Percentiles rank a stretch among this genome's conserved stretches.
Conservation (phyloP, 2,113 vertebrate species). For the Neofelis nebulosa region DNA sequence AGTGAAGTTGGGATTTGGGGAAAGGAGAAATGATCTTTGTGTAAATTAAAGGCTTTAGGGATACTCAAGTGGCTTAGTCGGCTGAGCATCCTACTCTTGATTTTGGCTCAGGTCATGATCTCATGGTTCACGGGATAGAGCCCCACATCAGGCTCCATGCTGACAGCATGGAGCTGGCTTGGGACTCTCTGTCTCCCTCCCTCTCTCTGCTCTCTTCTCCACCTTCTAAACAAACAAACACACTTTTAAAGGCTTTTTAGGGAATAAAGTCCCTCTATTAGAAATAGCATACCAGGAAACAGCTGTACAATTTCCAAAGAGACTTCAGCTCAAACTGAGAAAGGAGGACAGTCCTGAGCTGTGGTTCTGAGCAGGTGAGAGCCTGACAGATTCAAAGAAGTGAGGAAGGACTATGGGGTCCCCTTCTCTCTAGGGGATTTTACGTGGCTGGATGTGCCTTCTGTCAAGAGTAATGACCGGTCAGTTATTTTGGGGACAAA, state of each 20-base stretch:
- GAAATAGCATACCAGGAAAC: not conserved
- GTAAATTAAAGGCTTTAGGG: not conserved
- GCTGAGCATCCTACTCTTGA: too few relatives aligned
- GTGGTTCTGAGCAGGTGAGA: not conserved
- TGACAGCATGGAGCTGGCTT: too few relatives aligned
- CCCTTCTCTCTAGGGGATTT: not conserved
- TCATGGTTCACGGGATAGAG: too few relatives aligned
- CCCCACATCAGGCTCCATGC: too few relatives aligned
- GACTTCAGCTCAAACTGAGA: not conserved
- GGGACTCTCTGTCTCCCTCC: too few relatives aligned
- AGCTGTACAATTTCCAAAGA: not conserved
- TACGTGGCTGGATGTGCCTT: not conserved
- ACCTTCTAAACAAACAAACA: too few relatives aligned
- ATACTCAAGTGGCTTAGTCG: too few relatives aligned
- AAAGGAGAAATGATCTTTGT: not conserved
- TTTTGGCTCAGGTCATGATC: too few relatives aligned
- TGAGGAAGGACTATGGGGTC: fast-evolving
- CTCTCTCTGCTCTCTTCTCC: too few relatives aligned
- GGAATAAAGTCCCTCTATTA: not conserved
- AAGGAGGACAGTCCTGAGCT: not conserved
- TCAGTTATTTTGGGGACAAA: not conserved
- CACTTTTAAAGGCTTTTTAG: not conserved
- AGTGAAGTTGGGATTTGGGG: not conserved
- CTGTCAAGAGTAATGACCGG: not conserved
- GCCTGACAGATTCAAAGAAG: fast-evolving